These are phyloP conservation scores for Hirtodrosophila alboralis DNA, from an alignment of 2,888 invertebrate genomes.

Conservation along the genomic window DNA sequence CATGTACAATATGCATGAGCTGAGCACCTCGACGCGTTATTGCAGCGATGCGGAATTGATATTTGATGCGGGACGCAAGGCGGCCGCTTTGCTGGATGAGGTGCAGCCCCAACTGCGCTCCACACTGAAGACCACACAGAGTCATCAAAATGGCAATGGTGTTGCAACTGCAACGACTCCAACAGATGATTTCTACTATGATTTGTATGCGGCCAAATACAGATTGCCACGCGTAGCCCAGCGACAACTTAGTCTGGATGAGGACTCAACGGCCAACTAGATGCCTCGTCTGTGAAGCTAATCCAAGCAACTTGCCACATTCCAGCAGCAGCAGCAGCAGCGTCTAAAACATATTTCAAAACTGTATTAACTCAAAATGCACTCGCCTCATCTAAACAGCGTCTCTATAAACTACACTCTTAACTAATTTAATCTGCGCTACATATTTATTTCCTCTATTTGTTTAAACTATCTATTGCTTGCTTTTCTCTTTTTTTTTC, in stretches of 20 bases:
- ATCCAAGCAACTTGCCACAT: conserved; percentile 13
- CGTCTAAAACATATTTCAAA: conserved; percentile 5
- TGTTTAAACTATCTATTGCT: neutral
- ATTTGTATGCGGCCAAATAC: conserved; percentile 66
- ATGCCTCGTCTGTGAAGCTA: conserved; percentile 1
- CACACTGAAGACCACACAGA: conserved; percentile 84
- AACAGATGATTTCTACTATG: conserved; percentile 63
- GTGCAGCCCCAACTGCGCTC: conserved; percentile 84
- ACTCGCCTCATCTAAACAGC: conserved; percentile 48
- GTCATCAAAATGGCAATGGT: conserved; percentile 29
- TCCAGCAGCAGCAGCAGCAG: conserved; percentile 7
- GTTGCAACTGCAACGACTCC: conserved; percentile 11
- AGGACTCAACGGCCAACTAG: conserved; percentile 58
- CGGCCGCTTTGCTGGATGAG: conserved; percentile 83
- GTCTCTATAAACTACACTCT: conserved; percentile 29
- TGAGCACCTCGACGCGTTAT: conserved; percentile 48
- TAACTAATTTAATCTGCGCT: conserved; percentile 38
- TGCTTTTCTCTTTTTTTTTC: conserved; percentile 5
- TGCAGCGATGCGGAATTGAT: conserved; percentile 70
- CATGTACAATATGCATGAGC: conserved; percentile 81
- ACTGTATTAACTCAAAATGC: conserved; percentile 28
- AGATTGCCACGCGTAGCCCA: conserved; percentile 56
- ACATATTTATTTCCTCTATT: conserved; percentile 10
- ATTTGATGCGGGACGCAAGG: conserved; percentile 63
- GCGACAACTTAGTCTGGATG: conserved; percentile 55